A percentile compares a stretch with the other conserved stretches of the same genome.
phyloP scores from a whole-genome alignment of 2,113 vertebrate genomes.

The Atractosteus spatula region DNA sequence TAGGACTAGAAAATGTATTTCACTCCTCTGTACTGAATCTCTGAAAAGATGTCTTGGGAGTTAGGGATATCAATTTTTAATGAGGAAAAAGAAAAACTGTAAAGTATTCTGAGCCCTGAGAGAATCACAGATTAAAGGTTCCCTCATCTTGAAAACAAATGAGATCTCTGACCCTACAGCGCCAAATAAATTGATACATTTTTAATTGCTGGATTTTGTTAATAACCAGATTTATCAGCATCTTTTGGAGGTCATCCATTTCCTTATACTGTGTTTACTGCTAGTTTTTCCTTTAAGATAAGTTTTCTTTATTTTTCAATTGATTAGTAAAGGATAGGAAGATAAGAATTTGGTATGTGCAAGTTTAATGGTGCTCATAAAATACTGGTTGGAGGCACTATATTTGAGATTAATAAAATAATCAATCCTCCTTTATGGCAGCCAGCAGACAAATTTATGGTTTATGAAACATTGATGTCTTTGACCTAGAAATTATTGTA shows the following conservation, averaged over 20 bases:
- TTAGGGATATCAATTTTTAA: constrained; percentile 33
- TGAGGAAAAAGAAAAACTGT: constrained; percentile 28
- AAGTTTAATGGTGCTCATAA: background rate
- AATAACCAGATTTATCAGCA: no score
- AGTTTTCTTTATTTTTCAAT: background rate
- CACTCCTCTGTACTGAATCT: constrained; percentile 3
- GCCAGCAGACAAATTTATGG: background rate
- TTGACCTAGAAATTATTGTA: background rate
- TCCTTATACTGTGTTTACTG: no score
- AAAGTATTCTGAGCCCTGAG: background rate
- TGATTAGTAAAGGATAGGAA: background rate
- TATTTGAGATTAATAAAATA: background rate
- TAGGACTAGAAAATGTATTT: background rate
- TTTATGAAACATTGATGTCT: background rate
- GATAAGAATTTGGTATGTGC: background rate
- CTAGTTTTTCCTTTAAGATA: no score
- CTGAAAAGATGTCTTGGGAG: constrained; percentile 11
- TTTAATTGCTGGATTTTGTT: constrained; percentile 15
- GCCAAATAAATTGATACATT: constrained; percentile 19
- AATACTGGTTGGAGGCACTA: background rate
- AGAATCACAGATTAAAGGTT: constrained; percentile 7
- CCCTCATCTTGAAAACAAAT: constrained; percentile 1
- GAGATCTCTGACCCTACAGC: background rate
- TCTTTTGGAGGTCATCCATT: no score
- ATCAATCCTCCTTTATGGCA: background rate